phyloP scores from a whole-genome alignment of 2,888 invertebrate species.

The Pomacea canaliculata region DNA sequence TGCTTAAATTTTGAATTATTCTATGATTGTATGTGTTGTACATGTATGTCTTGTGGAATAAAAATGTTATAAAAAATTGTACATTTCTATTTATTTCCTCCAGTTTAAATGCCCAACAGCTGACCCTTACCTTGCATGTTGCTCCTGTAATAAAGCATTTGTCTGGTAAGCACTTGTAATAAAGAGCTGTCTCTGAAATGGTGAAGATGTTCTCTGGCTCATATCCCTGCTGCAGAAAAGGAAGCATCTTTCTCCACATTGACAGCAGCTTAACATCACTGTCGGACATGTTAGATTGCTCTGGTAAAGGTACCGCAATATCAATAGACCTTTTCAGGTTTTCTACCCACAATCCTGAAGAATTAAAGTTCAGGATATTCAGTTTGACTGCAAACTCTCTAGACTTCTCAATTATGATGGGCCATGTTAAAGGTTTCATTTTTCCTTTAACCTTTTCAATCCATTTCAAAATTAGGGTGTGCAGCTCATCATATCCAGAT shows the following conservation, averaged over 20 bases:
- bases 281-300: constrained; percentile 11
- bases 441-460: constrained; percentile 28
- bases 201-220: constrained; percentile 35
- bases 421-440: constrained; percentile 24
- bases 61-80: too few species aligned
- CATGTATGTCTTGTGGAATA: too few species aligned
- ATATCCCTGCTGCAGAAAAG: constrained; percentile 31
- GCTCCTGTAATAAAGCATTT: constrained; percentile 29
- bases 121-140: constrained; percentile 14
- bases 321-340: constrained; percentile 13
- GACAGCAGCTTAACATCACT: constrained; percentile 16
- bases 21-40: too few species aligned
- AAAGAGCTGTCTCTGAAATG: constrained; percentile 31
- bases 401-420: constrained; percentile 27
- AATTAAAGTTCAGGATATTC: constrained; percentile 17
- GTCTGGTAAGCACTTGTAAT: constrained; percentile 33
- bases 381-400: constrained; percentile 30
- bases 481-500: constrained; percentile 17
- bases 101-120: too few species aligned
- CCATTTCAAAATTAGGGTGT: constrained; percentile 27
- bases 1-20: too few species aligned
- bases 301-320: constrained; percentile 9
- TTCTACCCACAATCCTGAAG: constrained; percentile 25
- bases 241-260: constrained; percentile 34
- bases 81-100: too few species aligned